Evolutionary conservation across 2,113 vertebrate species (phyloP).

Genomic region (Marmota flaviventris): DNA sequence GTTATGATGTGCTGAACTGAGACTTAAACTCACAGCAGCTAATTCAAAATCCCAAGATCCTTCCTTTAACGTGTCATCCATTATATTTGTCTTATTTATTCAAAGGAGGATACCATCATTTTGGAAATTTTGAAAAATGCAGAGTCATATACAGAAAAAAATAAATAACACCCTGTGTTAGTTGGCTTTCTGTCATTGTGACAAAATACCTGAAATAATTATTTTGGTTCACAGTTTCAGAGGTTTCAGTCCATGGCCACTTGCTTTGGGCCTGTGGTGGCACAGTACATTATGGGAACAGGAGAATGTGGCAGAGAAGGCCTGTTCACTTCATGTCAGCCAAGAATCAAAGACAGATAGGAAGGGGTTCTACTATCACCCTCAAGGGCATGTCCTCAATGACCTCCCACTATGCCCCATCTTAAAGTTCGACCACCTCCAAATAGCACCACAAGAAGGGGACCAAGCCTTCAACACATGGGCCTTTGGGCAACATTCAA

Average conservation of each 20-base stretch:
- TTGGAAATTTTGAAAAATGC: slow-evolving; percentile 31
- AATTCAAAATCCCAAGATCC: slow-evolving; percentile 31
- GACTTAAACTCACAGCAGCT: neutral
- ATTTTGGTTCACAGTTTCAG: neutral
- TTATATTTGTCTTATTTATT: neutral
- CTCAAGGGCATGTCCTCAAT: neutral
- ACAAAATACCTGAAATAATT: neutral
- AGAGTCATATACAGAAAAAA: neutral
- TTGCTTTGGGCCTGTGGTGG: neutral
- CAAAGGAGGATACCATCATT: slow-evolving; percentile 21
- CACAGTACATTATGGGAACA: neutral
- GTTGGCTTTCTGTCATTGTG: neutral
- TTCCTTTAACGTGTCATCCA: neutral
- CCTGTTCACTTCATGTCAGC: neutral
- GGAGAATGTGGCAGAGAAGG: neutral
- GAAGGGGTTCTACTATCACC: neutral
- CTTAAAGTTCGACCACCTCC: neutral
- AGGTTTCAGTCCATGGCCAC: neutral
- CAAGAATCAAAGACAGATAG: neutral
- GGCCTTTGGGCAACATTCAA: neutral
- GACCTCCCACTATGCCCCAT: neutral
- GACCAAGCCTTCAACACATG: neutral
- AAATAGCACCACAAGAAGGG: neutral
- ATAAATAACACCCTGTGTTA: neutral
- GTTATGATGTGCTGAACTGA: neutral